These are phyloP conservation scores for Metopolophium dirhodum DNA, from an alignment of 1,140 invertebrate genomes.

Conservation along the genomic window DNA sequence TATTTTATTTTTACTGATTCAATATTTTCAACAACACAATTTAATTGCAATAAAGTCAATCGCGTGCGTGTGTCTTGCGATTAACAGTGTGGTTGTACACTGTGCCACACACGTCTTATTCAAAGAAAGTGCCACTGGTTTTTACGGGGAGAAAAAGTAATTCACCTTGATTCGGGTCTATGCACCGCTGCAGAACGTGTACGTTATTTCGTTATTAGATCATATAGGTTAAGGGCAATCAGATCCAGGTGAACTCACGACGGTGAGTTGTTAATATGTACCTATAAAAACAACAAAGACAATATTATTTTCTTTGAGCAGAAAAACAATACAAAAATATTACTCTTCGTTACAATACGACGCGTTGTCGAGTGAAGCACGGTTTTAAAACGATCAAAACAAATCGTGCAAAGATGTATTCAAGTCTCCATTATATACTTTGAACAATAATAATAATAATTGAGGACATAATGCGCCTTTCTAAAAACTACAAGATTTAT, in stretches of 20 bases:
- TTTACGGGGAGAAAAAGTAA: slow-evolving; percentile 40
- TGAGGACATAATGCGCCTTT: background rate
- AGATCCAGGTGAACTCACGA: background rate
- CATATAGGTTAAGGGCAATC: slow-evolving; percentile 53
- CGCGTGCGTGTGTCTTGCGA: background rate
- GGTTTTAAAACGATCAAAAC: background rate
- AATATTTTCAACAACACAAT: background rate
- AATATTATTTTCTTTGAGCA: background rate
- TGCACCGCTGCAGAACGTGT: background rate
- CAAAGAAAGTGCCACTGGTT: slow-evolving; percentile 50
- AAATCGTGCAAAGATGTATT: background rate
- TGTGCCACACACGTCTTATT: background rate
- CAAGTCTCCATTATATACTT: background rate
- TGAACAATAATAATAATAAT: background rate
- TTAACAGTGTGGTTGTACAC: background rate
- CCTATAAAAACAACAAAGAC: background rate
- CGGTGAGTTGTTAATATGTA: background rate
- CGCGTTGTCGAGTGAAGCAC: background rate
- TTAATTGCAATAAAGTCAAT: background rate
- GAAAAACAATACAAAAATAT: background rate
- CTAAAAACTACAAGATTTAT: background rate
- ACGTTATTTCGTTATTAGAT: slow-evolving; percentile 35
- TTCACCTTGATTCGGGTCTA: slow-evolving; percentile 48
- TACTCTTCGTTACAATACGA: background rate
- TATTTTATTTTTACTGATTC: background rate